phyloP scores from a whole-genome alignment of 2,113 vertebrate species.

The Chamaea fasciata region DNA sequence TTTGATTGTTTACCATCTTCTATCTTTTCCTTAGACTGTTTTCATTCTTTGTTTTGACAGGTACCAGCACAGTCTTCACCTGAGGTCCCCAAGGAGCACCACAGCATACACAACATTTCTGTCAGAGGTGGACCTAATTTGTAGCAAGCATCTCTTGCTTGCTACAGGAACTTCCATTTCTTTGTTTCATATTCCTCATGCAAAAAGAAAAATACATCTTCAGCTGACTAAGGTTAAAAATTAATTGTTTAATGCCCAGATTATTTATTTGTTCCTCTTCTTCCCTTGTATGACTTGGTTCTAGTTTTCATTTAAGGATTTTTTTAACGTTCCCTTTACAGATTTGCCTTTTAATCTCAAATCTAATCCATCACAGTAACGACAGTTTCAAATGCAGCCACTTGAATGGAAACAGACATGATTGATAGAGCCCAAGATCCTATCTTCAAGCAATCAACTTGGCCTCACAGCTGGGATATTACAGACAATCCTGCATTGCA shows the following conservation, averaged over 20 bases:
- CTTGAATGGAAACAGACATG: neutral
- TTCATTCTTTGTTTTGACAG: neutral
- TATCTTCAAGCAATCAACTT: neutral
- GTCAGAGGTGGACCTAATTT: neutral
- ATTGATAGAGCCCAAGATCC: neutral
- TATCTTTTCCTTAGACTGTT: neutral
- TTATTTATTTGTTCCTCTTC: neutral
- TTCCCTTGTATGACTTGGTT: neutral
- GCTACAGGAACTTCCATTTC: neutral
- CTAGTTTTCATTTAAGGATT: neutral
- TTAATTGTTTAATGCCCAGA: neutral
- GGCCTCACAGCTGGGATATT: neutral
- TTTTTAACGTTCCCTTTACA: neutral
- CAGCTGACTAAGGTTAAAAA: neutral
- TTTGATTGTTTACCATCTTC: neutral
- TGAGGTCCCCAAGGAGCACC: neutral
- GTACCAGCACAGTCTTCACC: neutral
- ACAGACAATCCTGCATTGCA: neutral
- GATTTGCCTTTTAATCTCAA: neutral
- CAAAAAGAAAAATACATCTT: neutral
- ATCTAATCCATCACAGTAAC: neutral
- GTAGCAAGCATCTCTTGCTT: neutral
- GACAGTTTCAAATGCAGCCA: neutral
- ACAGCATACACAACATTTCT: neutral
- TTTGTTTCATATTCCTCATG: neutral